These are phyloP conservation scores for Xanthorhoe spadicearia DNA, from an alignment of 2,888 invertebrate species.

Conservation along the genomic window DNA sequence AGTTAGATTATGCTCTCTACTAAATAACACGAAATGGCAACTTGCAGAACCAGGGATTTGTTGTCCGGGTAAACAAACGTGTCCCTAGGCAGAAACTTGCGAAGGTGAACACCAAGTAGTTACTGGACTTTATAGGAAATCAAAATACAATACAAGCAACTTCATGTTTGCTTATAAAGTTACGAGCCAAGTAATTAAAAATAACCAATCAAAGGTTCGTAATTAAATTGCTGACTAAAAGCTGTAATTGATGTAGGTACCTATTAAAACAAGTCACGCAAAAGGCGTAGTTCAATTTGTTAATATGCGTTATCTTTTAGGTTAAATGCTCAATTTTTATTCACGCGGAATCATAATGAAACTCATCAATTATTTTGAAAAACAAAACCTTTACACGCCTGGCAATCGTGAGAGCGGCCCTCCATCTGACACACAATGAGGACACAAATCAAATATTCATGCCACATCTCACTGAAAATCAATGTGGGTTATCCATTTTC, in stretches of 20 bases:
- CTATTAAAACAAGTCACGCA: conserved; percentile 2
- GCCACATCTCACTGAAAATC: not conserved
- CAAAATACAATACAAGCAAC: not conserved
- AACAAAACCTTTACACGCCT: conserved; percentile 1
- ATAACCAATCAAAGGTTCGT: conserved; percentile 1
- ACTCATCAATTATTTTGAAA: not conserved
- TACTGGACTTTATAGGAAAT: not conserved
- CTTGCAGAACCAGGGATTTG: not conserved
- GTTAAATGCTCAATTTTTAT: conserved; percentile 1
- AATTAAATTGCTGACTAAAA: conserved; percentile 1
- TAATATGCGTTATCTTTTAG: not conserved
- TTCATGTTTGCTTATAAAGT: not conserved
- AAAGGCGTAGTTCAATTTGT: conserved; percentile 1
- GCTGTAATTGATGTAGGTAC: conserved; percentile 4
- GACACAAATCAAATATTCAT: conserved; percentile 32
- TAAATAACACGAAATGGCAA: not conserved
- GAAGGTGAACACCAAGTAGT: not conserved
- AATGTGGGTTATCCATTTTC: not conserved
- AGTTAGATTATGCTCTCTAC: not conserved
- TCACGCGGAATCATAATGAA: not conserved
- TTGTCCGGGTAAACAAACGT: not conserved
- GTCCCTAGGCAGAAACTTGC: not conserved
- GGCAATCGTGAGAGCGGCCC: not conserved
- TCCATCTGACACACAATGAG: conserved; percentile 3
- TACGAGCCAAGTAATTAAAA: not conserved